Evolutionary conservation across 2,888 invertebrate species (phyloP), one percentile per base, ranked within the genome.

Genomic region (Crossocerus cetratus): DNA sequence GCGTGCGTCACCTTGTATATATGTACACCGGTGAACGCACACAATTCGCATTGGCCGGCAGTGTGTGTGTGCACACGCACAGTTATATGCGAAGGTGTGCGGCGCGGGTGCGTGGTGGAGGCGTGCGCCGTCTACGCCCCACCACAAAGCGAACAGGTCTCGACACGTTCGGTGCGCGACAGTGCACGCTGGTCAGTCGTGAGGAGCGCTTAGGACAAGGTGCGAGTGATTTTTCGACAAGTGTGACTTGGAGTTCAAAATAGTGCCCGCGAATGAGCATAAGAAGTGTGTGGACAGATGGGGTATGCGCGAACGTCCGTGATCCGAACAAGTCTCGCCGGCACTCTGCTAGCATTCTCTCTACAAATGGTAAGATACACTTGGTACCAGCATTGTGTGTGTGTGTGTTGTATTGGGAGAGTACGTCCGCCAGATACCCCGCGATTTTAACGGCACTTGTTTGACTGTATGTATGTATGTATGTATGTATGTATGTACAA

Each of bases 131-230:
- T 16, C 68, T 75, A 63, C 79, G 77, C 81, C 83, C 82, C 62
- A 49, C 44, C 49, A 45, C 32, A 32, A 32, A 32, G 20, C 11
- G 72, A 82, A 72, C 83, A 81, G 79, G 85, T 84, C 72, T 43
- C 62, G 69, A 84, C 85, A 83, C 77, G 85, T 81, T 81, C 72
- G 81, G 81, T 84, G 70, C 76, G 78, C 74, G 81, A 74, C 73
- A 82, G 81, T 84, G 70, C 76, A 79, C 74, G 81, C 76, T 74
- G 69, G 58, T 78, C 65, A 73, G 65, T 64, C 23, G 54, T 66
- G 21, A 56, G 63, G 69, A 69, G 64, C 61, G 8, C 65, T 49
- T 8, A 4, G 49, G 14, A 16, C 4, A 58, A 44, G 66, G 0
- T 21, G 13, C 69, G 69, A 75, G 77, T 77, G 75, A 45, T 69